Percentiles rank a stretch among this genome's conserved stretches.
phyloP scores from a whole-genome alignment of 1,140 invertebrate genomes.

The Sitobion miscanthi region DNA sequence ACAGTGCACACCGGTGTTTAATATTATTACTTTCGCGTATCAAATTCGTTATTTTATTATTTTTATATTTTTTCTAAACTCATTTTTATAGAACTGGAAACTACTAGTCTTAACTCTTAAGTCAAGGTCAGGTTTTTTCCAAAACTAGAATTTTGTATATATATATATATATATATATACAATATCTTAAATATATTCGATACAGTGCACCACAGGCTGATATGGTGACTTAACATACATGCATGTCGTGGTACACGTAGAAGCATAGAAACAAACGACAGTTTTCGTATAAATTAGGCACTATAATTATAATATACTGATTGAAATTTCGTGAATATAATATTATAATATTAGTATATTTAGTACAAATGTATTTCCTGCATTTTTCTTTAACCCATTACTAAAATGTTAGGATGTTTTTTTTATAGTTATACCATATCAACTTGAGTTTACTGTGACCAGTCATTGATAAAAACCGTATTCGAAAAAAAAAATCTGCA shows the following conservation, averaged over 20 bases:
- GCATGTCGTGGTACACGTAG: neutral
- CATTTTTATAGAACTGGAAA: conserved; percentile 15
- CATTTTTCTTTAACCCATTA: neutral
- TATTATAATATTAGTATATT: neutral
- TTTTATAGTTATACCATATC: too few relatives aligned
- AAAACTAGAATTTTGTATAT: neutral
- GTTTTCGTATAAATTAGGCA: neutral
- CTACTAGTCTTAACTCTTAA: conserved; percentile 18
- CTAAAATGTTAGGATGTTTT: too few relatives aligned
- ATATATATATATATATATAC: neutral
- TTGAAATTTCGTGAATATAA: neutral
- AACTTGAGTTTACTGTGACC: neutral
- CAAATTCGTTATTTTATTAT: conserved; percentile 27
- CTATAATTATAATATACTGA: neutral
- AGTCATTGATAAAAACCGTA: neutral
- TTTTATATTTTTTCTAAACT: neutral
- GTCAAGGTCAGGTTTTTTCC: conserved; percentile 37
- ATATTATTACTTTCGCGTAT: conserved; percentile 15
- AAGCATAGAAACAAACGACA: neutral
- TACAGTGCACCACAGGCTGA: neutral
- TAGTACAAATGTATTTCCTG: neutral
- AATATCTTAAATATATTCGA: neutral
- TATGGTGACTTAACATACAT: neutral
- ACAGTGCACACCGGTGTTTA: neutral
- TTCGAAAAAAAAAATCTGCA: neutral